Percentiles rank a stretch among this genome's conserved stretches.
Evolutionary conservation across 2,888 invertebrate species (phyloP).

Genomic region (Drosophila neotestacea): DNA sequence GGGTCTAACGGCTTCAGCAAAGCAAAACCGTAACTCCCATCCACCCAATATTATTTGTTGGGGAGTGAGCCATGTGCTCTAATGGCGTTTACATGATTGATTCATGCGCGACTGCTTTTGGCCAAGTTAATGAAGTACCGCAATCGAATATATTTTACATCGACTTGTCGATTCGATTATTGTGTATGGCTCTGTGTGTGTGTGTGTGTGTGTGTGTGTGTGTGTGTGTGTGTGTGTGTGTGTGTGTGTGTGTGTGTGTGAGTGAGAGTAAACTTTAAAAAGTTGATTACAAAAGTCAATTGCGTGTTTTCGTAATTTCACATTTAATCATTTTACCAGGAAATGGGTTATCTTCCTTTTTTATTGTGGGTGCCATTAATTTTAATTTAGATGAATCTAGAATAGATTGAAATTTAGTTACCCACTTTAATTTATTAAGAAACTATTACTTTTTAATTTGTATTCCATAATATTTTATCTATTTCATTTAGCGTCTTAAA

Average conservation of each 20-base stretch:
- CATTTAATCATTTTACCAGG: conserved; percentile 20
- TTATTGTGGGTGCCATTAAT: neutral
- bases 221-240: neutral
- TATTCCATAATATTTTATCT: too few relatives aligned
- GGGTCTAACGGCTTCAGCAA: conserved; percentile 49
- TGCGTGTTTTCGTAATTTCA: conserved; percentile 32
- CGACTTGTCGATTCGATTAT: neutral
- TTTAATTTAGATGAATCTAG: too few relatives aligned
- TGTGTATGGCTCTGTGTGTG: neutral
- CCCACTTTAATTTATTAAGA: neutral
- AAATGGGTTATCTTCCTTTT: neutral
- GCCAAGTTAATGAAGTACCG: conserved; percentile 42
- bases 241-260: neutral
- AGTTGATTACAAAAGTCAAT: conserved; percentile 57
- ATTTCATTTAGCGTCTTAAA: too few relatives aligned
- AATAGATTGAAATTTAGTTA: neutral
- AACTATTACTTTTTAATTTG: neutral
- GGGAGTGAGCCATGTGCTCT: conserved; percentile 18
- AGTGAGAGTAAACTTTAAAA: conserved; percentile 44
- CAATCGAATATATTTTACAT: conserved; percentile 37
- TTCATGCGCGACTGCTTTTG: conserved; percentile 51
- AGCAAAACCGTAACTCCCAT: conserved; percentile 28
- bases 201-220: neutral
- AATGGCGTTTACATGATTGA: conserved; percentile 73
- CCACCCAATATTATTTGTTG: neutral